Conservation (phyloP, 2,888 invertebrate genomes). For the Microctonus aethiopoides region DNA sequence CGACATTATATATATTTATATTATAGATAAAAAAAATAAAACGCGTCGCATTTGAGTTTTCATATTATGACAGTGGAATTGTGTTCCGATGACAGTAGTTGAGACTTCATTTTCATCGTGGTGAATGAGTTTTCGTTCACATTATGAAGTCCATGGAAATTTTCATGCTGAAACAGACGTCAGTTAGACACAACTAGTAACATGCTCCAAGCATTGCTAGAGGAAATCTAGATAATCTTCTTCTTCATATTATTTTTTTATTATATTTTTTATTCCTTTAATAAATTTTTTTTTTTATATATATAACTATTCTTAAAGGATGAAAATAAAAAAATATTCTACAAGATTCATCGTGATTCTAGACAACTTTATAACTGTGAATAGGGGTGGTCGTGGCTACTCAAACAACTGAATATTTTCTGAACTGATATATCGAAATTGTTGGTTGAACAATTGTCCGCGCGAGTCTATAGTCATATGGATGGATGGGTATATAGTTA, state of each 20-base stretch:
- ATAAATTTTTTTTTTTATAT: no score
- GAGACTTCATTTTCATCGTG: conserved; percentile 31
- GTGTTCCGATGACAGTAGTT: conserved; percentile 28
- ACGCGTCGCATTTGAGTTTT: conserved; percentile 28
- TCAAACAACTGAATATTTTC: conserved; percentile 16
- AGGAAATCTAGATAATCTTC: neutral
- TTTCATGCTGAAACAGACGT: no score
- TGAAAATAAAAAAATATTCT: neutral
- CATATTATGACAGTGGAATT: conserved; percentile 33
- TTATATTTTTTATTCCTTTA: neutral
- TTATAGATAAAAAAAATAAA: conserved; percentile 8
- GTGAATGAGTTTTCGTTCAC: conserved; percentile 32
- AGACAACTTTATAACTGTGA: conserved; percentile 9
- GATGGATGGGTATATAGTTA: conserved; percentile 5
- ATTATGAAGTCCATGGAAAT: neutral
- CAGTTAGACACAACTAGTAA: neutral
- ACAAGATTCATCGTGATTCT: neutral
- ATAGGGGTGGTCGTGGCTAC: conserved; percentile 13
- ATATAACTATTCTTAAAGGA: neutral
- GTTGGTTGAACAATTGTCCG: conserved; percentile 40
- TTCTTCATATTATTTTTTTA: neutral
- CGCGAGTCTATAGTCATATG: conserved; percentile 14
- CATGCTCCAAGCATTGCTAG: neutral
- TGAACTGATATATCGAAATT: conserved; percentile 30
- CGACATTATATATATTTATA: neutral